Evolutionary conservation across 2,113 vertebrate genomes (phyloP).

Genomic region (Sturnira hondurensis): DNA sequence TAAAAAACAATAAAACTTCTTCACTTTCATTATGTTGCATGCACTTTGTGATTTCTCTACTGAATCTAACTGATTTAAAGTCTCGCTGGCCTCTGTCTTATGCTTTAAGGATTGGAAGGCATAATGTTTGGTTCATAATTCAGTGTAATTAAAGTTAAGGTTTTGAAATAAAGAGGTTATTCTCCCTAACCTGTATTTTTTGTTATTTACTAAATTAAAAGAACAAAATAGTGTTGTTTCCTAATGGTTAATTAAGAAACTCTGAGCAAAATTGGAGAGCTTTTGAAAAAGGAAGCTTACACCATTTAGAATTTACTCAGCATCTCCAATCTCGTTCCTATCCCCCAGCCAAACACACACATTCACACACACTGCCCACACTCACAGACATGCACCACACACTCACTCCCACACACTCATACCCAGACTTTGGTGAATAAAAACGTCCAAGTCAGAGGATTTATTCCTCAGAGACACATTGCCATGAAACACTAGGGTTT

Average conservation of each 20-base stretch:
- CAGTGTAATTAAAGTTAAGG: neutral
- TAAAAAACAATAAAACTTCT: neutral
- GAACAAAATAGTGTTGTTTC: neutral
- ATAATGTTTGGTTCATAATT: neutral
- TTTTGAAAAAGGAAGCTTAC: neutral
- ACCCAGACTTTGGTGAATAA: neutral
- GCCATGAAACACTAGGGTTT: neutral
- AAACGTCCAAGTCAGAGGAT: neutral
- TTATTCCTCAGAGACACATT: neutral
- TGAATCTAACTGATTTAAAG: no score
- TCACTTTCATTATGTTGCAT: neutral
- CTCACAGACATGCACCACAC: neutral
- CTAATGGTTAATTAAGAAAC: neutral
- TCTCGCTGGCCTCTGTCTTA: neutral
- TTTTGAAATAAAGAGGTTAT: neutral
- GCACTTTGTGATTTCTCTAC: rapidly evolving
- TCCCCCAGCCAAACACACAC: neutral
- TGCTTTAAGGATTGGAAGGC: neutral
- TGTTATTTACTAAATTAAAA: neutral
- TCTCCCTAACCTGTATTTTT: neutral
- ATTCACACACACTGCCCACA: neutral
- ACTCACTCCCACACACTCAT: neutral
- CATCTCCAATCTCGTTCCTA: neutral
- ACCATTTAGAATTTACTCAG: neutral
- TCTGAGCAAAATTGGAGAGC: neutral